phyloP scores from a whole-genome alignment of 2,797 vertebrate genomes.

The Glyptemys insculpta region DNA sequence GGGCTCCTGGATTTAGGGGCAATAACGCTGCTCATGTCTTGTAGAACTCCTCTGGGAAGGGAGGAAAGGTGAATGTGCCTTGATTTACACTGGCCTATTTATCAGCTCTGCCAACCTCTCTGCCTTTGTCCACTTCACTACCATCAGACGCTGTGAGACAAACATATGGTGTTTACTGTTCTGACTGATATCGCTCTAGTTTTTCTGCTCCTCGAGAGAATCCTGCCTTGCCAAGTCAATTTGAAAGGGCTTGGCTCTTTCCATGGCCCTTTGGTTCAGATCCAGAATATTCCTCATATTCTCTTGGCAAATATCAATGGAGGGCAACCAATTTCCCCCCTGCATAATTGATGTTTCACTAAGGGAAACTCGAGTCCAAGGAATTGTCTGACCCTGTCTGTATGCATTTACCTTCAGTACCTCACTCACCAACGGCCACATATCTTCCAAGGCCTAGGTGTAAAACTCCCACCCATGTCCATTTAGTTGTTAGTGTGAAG shows the following conservation, averaged over 20 bases:
- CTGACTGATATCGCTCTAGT: slow-evolving; percentile 68
- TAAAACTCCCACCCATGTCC: neutral
- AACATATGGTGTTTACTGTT: slow-evolving; percentile 77
- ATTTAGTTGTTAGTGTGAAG: neutral
- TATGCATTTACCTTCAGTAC: slow-evolving; percentile 3
- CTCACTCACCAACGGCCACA: neutral
- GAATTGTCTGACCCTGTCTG: neutral
- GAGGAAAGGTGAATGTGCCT: slow-evolving; percentile 17
- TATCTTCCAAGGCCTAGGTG: fast-evolving
- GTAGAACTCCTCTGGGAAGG: slow-evolving; percentile 35
- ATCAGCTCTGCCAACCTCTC: slow-evolving; percentile 43
- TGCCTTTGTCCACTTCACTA: slow-evolving; percentile 66
- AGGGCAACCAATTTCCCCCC: slow-evolving; percentile 42
- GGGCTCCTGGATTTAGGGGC: slow-evolving; percentile 50
- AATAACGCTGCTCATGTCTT: slow-evolving; percentile 31
- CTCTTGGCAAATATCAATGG: slow-evolving; percentile 56
- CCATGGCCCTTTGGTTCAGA: slow-evolving; percentile 61
- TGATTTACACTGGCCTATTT: slow-evolving; percentile 48
- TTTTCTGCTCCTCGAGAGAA: slow-evolving; percentile 72
- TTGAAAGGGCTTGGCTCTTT: slow-evolving; percentile 78
- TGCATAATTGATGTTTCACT: slow-evolving; percentile 30
- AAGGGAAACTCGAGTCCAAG: slow-evolving; percentile 31
- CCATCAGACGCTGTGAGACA: slow-evolving; percentile 71
- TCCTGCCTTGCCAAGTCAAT: slow-evolving; percentile 77
- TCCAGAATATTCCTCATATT: slow-evolving; percentile 75